A percentile compares a stretch with the other conserved stretches of the same genome.
phyloP scores from a whole-genome alignment of 2,113 vertebrate genomes.

The Oryctolagus cuniculus region DNA sequence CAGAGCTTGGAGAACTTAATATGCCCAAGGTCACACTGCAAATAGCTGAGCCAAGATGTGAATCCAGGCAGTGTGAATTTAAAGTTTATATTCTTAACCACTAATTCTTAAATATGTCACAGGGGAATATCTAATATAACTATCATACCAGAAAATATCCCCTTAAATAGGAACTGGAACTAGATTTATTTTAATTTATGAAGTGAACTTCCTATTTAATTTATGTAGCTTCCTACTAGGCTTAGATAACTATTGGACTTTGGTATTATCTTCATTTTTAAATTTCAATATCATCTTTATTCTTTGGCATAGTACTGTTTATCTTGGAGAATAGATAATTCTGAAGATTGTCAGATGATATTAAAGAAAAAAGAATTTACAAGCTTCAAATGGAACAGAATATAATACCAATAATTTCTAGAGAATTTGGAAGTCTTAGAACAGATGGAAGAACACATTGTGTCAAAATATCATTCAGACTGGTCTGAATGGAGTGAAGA shows the following conservation, averaged over 20 bases:
- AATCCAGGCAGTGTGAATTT: not conserved
- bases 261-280: not conserved
- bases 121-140: not conserved
- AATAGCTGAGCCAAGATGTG: not conserved
- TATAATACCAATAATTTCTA: not conserved
- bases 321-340: not conserved
- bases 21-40: not conserved
- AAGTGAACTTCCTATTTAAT: not conserved
- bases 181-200: not conserved
- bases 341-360: not conserved
- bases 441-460: not conserved
- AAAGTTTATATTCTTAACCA: not conserved
- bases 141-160: not conserved
- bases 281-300: too few relatives aligned
- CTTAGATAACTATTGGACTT: not conserved
- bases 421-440: not conserved
- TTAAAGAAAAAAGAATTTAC: not conserved
- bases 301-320: not conserved
- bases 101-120: not conserved
- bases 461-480: not conserved
- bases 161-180: not conserved
- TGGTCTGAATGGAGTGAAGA: not conserved
- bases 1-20: not conserved
- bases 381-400: not conserved
- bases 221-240: not conserved